Evolutionary conservation across 2,888 invertebrate genomes (phyloP).

Genomic region (Anthoptus insignis): DNA sequence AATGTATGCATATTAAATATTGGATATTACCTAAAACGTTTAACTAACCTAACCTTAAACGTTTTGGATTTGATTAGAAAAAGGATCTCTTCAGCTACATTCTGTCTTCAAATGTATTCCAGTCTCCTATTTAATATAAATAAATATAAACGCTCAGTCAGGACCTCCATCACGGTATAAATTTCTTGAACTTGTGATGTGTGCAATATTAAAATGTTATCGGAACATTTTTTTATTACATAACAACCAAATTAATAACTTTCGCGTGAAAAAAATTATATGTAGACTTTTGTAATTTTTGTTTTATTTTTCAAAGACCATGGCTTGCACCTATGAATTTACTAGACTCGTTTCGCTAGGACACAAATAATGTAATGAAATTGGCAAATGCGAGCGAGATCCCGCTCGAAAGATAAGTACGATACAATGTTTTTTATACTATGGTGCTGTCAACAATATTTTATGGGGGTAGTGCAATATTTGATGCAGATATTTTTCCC

Average conservation of each 20-base stretch:
- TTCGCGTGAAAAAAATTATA: neutral
- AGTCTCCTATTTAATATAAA: too few species aligned
- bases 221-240: neutral
- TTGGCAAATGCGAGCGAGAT: neutral
- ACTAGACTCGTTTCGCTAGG: too few species aligned
- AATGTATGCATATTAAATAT: neutral
- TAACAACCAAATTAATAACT: neutral
- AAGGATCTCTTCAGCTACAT: too few species aligned
- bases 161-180: too few species aligned
- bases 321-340: constrained; percentile 23
- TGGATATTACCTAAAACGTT: too few species aligned
- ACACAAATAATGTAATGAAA: neutral
- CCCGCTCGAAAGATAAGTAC: too few species aligned
- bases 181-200: too few species aligned
- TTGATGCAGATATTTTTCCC: neutral
- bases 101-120: too few species aligned
- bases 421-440: neutral
- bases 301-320: constrained; percentile 18
- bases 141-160: too few species aligned
- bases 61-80: too few species aligned
- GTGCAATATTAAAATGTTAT: too few species aligned
- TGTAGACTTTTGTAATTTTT: constrained; percentile 9
- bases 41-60: too few species aligned
- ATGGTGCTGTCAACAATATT: constrained; percentile 10
- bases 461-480: constrained; percentile 12